Conservation (phyloP, 2,888 invertebrate genomes). For the Netelia virgata region DNA sequence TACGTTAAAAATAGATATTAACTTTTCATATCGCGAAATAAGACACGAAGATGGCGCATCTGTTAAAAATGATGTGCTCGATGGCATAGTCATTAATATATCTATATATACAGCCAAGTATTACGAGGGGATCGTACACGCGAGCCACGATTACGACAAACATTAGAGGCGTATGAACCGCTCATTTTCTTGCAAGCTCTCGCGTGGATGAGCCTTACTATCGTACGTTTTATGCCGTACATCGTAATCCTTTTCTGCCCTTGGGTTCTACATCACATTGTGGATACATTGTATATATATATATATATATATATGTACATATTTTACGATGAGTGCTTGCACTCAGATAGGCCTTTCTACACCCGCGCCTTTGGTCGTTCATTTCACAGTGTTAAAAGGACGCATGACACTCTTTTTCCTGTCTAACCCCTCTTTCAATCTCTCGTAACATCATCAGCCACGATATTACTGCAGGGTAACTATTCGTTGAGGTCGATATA, state of each 20-base stretch:
- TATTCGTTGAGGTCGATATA: conserved; percentile 70
- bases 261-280: not conserved
- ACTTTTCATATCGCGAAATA: too few relatives aligned
- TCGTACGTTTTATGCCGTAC: conserved; percentile 39
- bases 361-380: not conserved
- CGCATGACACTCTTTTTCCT: conserved; percentile 26
- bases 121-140: conserved; percentile 31
- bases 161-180: conserved; percentile 6
- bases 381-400: conserved; percentile 33
- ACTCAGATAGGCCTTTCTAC: too few relatives aligned
- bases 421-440: conserved; percentile 32
- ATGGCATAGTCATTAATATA: too few relatives aligned
- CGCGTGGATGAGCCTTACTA: conserved; percentile 33
- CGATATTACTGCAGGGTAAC: conserved; percentile 44
- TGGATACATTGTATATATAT: not conserved
- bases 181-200: not conserved
- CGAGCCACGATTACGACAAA: conserved; percentile 32
- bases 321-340: too few relatives aligned
- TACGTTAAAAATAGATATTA: too few relatives aligned
- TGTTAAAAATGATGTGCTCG: too few relatives aligned
- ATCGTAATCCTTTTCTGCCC: not conserved
- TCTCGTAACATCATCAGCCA: conserved; percentile 35
- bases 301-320: too few relatives aligned
- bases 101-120: not conserved
- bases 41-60: too few relatives aligned